Conservation (phyloP, 2,888 invertebrate species). For the Luperina nickerlii region DNA sequence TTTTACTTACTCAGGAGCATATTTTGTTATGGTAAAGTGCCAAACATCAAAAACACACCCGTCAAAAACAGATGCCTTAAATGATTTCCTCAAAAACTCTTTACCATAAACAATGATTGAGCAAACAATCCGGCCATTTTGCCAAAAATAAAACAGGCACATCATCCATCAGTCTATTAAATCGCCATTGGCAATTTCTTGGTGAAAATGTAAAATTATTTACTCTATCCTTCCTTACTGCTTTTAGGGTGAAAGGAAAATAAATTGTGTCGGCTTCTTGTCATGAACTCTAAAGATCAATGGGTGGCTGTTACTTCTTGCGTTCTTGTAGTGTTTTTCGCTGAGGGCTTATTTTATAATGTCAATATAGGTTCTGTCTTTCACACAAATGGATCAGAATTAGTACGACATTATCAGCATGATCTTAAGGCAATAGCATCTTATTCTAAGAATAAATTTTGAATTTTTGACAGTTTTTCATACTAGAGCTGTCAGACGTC, state of each 20-base stretch:
- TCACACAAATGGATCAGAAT: not conserved
- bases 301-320: not conserved
- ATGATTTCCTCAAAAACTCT: constrained; percentile 19
- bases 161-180: constrained; percentile 31
- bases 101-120: constrained; percentile 41
- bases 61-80: constrained; percentile 14
- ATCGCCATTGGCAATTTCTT: constrained; percentile 45
- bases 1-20: not conserved
- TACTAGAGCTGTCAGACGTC: no score
- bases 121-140: constrained; percentile 27
- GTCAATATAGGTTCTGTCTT: no score
- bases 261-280: constrained; percentile 31
- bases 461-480: no score
- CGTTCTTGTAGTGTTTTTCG: not conserved
- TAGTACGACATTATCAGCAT: not conserved
- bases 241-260: constrained; percentile 30
- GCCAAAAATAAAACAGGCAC: constrained; percentile 29
- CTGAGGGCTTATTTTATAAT: not conserved
- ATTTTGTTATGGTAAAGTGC: not conserved
- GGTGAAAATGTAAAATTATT: constrained; percentile 44
- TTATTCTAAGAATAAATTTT: no score
- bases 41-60: not conserved
- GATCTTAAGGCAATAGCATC: no score
- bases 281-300: constrained; percentile 20
- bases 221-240: constrained; percentile 2